Evolutionary conservation across 2,888 invertebrate species (phyloP), one percentile per base, ranked within the genome.

Genomic region (Lasioglossum pauxillum): DNA sequence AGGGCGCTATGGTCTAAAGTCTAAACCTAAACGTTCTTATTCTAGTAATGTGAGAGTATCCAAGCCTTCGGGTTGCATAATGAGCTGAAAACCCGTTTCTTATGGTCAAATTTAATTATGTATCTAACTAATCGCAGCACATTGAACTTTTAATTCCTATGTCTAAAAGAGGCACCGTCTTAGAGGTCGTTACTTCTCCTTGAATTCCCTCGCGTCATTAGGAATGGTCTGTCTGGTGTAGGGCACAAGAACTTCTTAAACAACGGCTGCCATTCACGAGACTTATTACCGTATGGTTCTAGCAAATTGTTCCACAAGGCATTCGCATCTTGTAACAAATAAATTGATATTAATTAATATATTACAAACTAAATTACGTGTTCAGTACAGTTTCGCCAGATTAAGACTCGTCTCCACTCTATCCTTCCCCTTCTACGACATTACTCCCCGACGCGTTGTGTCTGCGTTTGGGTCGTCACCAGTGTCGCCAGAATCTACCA

Each of bases 261-360:
- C 44, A 94, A 84, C 46, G 92, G 90, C 7, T 83, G 76, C 95
- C 95, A 96, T 71, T 81, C 83, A 0, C 38, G 60, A 5, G 95
- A 93, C 92, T 97, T 97, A 60, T 95, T 90, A 2, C 96, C 96
- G 0, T 96, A 95, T 23, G 96, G 95, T 92, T 96, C 96, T 82
- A 97, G 88, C 94, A 97, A 95, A 89, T 96, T 97, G 91, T 97
- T 97, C 97, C 97, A 97, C 3, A 96, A 90, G 19, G 96, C 95
- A 91, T 96, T 96, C 31, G 96, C 95, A 88, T 96, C 97, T 96
- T 53, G 16, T 5, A 44, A 79, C 38, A 38, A 73, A 35, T 44
- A 31, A 57, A 80, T 38, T 12, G 4, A 41, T 12, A 71, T 41
- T 38, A 41, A 71, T 71, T 23, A 71, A 41, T n/a, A 41, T 71